These are phyloP conservation scores for Erethizon dorsatum DNA, from an alignment of 2,797 vertebrate genomes.

Conservation along the genomic window DNA sequence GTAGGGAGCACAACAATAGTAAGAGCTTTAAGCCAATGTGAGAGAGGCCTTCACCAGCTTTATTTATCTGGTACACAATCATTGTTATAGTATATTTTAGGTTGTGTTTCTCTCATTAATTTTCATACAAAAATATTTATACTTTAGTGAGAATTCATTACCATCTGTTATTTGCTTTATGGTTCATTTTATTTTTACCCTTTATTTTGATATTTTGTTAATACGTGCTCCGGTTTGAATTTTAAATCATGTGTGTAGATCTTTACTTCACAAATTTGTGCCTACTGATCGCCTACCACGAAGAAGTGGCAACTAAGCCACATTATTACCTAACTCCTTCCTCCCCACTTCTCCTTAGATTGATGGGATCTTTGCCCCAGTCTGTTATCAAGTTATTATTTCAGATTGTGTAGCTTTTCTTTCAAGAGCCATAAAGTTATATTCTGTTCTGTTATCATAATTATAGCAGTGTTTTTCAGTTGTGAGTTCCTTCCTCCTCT, in stretches of 20 bases:
- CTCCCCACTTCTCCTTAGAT: neutral
- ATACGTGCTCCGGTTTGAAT: neutral
- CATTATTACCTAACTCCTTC: neutral
- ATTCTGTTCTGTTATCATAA: neutral
- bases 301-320: neutral
- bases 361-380: neutral
- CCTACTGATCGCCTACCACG: neutral
- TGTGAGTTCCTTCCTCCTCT: neutral
- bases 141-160: neutral
- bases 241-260: neutral
- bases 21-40: neutral
- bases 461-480: neutral
- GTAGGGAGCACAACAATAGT: neutral
- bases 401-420: neutral
- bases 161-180: neutral
- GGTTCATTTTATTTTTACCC: neutral
- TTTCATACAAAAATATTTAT: neutral
- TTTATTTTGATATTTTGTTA: neutral
- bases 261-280: neutral
- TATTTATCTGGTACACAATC: neutral
- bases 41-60: neutral
- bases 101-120: slow-evolving; percentile 10
- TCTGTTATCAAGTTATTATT: neutral
- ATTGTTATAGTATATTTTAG: neutral
- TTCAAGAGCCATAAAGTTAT: neutral